Evolutionary conservation across 92 coral and sea anemone species (phyloP), one percentile per base, ranked within the genome.

Genomic region (Virgularia gustaviana): DNA sequence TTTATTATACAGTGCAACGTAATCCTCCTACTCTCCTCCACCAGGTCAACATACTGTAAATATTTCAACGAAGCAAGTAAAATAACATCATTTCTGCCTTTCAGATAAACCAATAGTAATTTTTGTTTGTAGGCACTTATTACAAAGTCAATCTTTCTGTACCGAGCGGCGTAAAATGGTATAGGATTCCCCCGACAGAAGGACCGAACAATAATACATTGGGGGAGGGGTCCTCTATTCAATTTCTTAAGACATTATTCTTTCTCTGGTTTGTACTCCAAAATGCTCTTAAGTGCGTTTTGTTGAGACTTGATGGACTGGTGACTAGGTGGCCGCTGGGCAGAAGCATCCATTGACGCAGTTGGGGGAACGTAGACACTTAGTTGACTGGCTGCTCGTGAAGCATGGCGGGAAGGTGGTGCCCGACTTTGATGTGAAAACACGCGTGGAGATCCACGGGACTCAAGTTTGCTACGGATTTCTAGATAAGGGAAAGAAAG

Each of bases 261-360:
- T 44, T 66, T 66, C 25, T 66, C 78, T 1, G 98, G 98, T 65
- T 92, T 92, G 63, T 89, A 92, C 12, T 88, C 83, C 71, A 92
- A 70, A 52, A 92, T 92, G 39, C 98, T 92, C 56, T 86, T 87
- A 27, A 92, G 79, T 31, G 88, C 98, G 3, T 90, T 84, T 80
- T 92, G 98, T 56, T 92, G 98, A 72, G 92, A 86, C 78, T 92
- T 92, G 96, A 92, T 92, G 75, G 98, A 92, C 87, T 92, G 98
- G 86, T 89, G 98, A 75, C 96, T 92, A 73, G 98, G 98, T n/a
- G 98, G 98, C 70, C 98, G 80, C 36, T 71, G 85, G 2, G 98
- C 98, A 3, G 65, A 81, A 43, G 85, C 86, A 49, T 89, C 88
- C 58, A 92, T 80, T 49, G 92, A 84, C 41, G 86, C 88, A 13